Evolutionary conservation across 2,113 vertebrate species (phyloP).

Genomic region (Hippopotamus amphibius): DNA sequence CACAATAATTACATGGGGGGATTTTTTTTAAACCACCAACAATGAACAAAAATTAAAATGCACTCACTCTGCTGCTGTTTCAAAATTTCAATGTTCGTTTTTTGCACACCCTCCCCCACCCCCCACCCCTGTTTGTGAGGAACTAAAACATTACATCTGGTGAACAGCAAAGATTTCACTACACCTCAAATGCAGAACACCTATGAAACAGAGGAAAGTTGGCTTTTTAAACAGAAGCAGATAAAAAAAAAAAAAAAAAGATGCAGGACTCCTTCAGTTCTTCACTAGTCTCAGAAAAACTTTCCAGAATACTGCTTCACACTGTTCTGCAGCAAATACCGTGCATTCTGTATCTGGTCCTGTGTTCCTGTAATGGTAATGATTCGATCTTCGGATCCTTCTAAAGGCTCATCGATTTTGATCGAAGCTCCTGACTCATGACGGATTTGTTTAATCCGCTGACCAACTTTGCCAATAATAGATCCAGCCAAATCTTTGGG

Average conservation of each 20-base stretch:
- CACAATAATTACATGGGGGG: slow-evolving; percentile 89
- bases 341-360: no score
- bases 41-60: slow-evolving; percentile 86
- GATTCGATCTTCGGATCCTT: no score
- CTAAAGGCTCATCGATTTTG: no score
- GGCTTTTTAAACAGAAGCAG: slow-evolving; percentile 95
- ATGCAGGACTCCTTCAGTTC: slow-evolving; percentile 94
- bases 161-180: slow-evolving; percentile 91
- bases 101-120: slow-evolving; percentile 76
- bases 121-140: slow-evolving; percentile 83
- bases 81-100: slow-evolving; percentile 88
- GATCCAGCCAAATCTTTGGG: no score
- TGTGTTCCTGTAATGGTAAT: no score
- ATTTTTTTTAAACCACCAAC: slow-evolving; percentile 88
- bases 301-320: slow-evolving; percentile 78
- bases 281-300: slow-evolving; percentile 96
- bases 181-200: slow-evolving; percentile 95
- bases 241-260: slow-evolving; percentile 88
- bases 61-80: slow-evolving; percentile 90
- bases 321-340: no score
- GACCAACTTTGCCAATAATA: no score
- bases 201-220: slow-evolving; percentile 98
- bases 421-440: no score
- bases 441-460: no score
- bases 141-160: slow-evolving; percentile 92